These are phyloP conservation scores for Harmothoe impar DNA, from an alignment of 2,888 invertebrate species.

Conservation along the genomic window DNA sequence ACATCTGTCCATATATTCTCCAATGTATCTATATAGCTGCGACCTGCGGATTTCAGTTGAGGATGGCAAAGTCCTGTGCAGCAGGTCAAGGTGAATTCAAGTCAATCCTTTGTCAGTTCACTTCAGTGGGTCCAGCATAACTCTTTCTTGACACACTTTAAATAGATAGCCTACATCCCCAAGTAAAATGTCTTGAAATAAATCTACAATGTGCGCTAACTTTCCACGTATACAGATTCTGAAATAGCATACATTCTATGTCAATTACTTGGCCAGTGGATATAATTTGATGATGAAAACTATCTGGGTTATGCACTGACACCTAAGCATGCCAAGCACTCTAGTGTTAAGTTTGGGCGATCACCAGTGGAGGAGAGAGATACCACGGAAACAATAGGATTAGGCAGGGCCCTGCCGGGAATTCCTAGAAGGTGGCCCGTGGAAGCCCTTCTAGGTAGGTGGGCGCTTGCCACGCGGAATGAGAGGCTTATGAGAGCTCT, in stretches of 20 bases:
- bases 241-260: too few species aligned
- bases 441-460: constrained; percentile 42
- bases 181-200: too few species aligned
- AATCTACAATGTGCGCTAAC: too few species aligned
- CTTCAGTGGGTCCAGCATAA: not conserved
- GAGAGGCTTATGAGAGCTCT: constrained; percentile 32
- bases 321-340: not conserved
- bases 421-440: not conserved
- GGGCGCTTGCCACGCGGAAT: not conserved
- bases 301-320: not conserved
- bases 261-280: too few species aligned
- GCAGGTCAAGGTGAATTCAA: not conserved
- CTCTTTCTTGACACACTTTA: not conserved
- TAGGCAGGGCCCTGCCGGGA: not conserved
- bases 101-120: not conserved
- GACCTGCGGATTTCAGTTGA: not conserved
- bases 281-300: not conserved
- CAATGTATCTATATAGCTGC: not conserved
- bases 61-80: not conserved
- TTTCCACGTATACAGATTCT: too few species aligned
- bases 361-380: constrained; percentile 51
- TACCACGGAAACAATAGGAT: constrained; percentile 60
- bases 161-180: too few species aligned
- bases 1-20: not conserved
- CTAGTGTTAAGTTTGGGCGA: not conserved